A percentile compares a stretch with the other conserved stretches of the same genome.
Evolutionary conservation across 30 jellyfish, hydroid and myxozoan genomes (phyloP).

Genomic region (Mastigias papua): DNA sequence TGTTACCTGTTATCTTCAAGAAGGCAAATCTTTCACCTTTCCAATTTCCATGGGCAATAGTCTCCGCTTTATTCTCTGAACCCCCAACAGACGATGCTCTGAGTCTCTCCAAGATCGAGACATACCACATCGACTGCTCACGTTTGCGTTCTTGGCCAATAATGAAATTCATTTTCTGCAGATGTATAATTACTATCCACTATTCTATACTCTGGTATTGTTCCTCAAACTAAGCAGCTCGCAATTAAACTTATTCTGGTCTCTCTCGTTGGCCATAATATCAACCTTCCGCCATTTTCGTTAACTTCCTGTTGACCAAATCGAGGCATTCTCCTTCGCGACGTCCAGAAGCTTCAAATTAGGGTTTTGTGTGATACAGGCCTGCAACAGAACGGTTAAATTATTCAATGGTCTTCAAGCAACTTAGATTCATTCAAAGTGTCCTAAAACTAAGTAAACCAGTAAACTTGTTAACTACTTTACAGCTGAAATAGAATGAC

Average conservation of each 20-base stretch:
- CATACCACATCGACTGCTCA: slow-evolving; percentile 71
- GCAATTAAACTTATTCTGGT: not conserved
- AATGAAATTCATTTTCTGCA: slow-evolving; percentile 19
- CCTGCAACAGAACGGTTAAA: too few relatives aligned
- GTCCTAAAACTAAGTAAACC: too few relatives aligned
- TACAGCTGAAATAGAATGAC: too few relatives aligned
- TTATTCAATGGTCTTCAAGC: too few relatives aligned
- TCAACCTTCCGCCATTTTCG: not conserved
- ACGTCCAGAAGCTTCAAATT: too few relatives aligned
- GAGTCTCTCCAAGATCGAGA: slow-evolving; percentile 14
- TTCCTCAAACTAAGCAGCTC: not conserved
- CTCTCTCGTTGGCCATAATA: not conserved
- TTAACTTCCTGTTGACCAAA: slow-evolving; percentile 7
- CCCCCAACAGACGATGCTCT: slow-evolving; percentile 18
- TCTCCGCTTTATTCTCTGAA: slow-evolving; percentile 30
- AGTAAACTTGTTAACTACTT: too few relatives aligned
- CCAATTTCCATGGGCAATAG: slow-evolving; percentile 81
- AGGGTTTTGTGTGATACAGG: too few relatives aligned
- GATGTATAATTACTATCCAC: not conserved
- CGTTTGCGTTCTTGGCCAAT: slow-evolving; percentile 20
- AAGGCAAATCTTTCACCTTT: slow-evolving; percentile 75
- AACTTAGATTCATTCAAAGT: too few relatives aligned
- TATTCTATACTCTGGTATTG: not conserved
- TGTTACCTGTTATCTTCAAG: slow-evolving; percentile 52
- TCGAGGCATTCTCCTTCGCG: slow-evolving; percentile 19